Conservation (phyloP, 2,113 vertebrate species). For the Oreochromis tanganicae region DNA sequence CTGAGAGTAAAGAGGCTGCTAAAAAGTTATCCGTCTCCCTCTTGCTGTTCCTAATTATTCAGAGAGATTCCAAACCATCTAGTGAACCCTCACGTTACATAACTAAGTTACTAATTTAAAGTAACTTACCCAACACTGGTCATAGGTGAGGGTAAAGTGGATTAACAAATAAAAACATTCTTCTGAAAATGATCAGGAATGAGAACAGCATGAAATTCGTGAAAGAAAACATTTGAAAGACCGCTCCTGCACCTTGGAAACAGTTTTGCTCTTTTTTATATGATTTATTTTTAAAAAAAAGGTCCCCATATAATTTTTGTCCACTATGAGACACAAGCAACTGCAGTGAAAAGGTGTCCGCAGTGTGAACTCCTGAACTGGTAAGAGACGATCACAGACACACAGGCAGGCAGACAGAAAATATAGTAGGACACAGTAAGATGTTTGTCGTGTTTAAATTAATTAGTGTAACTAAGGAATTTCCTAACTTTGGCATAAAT, state of each 20-base stretch:
- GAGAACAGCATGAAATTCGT: background rate
- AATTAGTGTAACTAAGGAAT: background rate
- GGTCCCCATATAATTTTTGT: background rate
- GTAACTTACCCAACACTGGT: background rate
- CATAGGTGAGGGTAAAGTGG: background rate
- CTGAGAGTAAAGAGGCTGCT: too few relatives aligned
- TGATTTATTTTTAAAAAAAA: background rate
- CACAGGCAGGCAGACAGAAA: background rate
- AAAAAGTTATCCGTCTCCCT: too few relatives aligned
- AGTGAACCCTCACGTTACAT: too few relatives aligned
- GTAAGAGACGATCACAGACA: background rate
- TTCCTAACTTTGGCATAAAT: background rate
- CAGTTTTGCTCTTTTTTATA: background rate
- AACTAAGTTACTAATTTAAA: background rate
- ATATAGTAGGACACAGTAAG: background rate
- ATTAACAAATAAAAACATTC: background rate
- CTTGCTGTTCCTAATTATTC: too few relatives aligned
- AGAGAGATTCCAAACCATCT: too few relatives aligned
- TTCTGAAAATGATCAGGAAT: background rate
- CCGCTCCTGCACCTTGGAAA: background rate
- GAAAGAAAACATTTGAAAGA: background rate
- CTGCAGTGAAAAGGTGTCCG: background rate
- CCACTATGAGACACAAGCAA: background rate
- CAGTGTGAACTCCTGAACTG: background rate
- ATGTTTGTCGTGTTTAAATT: background rate